These are phyloP conservation scores for Macropis europaea DNA, from an alignment of 2,888 invertebrate species.

Conservation along the genomic window DNA sequence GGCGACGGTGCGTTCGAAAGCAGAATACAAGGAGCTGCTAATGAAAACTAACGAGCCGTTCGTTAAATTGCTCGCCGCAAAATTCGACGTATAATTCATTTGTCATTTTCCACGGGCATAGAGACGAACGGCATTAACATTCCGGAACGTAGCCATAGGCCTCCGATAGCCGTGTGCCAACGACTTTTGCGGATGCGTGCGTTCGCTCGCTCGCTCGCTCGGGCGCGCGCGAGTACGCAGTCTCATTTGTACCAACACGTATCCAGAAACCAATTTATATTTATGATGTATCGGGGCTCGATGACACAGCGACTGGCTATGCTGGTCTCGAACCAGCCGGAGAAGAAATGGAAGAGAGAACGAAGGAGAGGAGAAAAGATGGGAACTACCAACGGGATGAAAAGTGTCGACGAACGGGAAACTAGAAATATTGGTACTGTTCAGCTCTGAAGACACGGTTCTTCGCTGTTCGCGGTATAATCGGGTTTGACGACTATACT, in stretches of 20 bases:
- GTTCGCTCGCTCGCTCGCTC: neutral
- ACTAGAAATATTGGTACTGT: neutral
- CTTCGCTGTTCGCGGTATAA: too few species aligned
- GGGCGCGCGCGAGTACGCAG: slow-evolving; percentile 10
- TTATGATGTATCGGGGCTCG: slow-evolving; percentile 70
- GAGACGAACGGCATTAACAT: slow-evolving; percentile 46
- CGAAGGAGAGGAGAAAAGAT: slow-evolving; percentile 6
- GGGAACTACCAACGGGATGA: slow-evolving; percentile 20
- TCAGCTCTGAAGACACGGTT: too few species aligned
- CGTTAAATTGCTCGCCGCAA: neutral
- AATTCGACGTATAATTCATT: slow-evolving; percentile 33
- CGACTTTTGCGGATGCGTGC: slow-evolving; percentile 34
- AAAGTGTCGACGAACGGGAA: neutral
- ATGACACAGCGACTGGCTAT: slow-evolving; percentile 74
- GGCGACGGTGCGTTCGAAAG: too few species aligned
- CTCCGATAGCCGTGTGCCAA: slow-evolving; percentile 30
- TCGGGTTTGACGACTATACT: too few species aligned
- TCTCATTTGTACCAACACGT: slow-evolving; percentile 56
- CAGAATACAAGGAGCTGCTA: too few species aligned
- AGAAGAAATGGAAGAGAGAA: slow-evolving; percentile 35
- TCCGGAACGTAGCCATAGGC: slow-evolving; percentile 27
- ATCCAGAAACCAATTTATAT: slow-evolving; percentile 64
- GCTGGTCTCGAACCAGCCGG: slow-evolving; percentile 53
- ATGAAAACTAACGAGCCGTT: neutral
- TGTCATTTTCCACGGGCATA: slow-evolving; percentile 37